Conservation (phyloP, 2,888 invertebrate genomes). For the Lacanobia wlatinum region DNA sequence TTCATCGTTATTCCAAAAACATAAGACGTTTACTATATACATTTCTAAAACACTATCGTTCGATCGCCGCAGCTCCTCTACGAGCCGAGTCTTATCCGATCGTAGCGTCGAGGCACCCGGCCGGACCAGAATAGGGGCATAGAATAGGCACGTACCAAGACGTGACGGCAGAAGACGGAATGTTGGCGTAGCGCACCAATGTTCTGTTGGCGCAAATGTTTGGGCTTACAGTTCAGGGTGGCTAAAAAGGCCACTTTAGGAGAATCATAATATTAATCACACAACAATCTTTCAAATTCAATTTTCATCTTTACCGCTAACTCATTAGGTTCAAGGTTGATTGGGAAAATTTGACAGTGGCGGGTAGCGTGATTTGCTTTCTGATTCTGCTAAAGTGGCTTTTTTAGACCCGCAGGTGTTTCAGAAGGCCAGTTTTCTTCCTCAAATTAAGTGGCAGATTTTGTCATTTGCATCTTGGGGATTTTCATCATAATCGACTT, state of each 20-base stretch:
- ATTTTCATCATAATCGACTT: not conserved
- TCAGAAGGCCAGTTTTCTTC: not conserved
- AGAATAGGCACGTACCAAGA: constrained; percentile 49
- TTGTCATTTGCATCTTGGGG: too few species aligned
- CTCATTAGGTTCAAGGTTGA: too few species aligned
- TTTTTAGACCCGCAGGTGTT: too few species aligned
- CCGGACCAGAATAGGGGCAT: constrained; percentile 56
- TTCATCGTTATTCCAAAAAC: constrained; percentile 57
- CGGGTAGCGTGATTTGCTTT: too few species aligned
- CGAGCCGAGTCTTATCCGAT: constrained; percentile 62
- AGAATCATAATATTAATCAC: too few species aligned
- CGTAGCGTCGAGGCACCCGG: constrained; percentile 56
- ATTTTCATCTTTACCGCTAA: too few species aligned
- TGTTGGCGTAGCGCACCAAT: constrained; percentile 9
- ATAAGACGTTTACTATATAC: constrained; percentile 58
- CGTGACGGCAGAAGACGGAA: constrained; percentile 44
- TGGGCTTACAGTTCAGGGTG: constrained; percentile 1
- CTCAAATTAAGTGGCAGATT: too few species aligned
- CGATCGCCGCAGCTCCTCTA: constrained; percentile 56
- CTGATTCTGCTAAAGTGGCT: too few species aligned
- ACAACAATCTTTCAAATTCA: too few species aligned
- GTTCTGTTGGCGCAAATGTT: constrained; percentile 31
- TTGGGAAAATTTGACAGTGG: too few species aligned
- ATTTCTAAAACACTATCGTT: constrained; percentile 58
- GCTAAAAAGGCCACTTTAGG: too few species aligned